A percentile compares a stretch with the other conserved stretches of the same genome.
Evolutionary conservation across 2,888 invertebrate species (phyloP).

Genomic region (Gasteruption jaculator): DNA sequence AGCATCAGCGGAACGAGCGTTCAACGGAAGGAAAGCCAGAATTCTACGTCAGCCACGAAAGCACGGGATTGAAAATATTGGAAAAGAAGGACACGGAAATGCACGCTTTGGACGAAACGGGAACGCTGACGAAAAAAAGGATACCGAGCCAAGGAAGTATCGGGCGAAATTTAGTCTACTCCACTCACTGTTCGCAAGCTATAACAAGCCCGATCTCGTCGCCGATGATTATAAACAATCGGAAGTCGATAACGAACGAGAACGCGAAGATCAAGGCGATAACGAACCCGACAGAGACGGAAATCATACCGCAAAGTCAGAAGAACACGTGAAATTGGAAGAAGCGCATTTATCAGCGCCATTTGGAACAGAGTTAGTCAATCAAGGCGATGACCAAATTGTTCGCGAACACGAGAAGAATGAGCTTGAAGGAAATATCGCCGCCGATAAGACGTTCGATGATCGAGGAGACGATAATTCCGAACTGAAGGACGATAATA

Average conservation of each 20-base stretch:
- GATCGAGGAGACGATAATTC: too few relatives aligned
- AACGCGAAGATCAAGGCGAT: slow-evolving; percentile 22
- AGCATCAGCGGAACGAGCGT: too few relatives aligned
- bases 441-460: too few relatives aligned
- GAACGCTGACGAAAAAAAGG: too few relatives aligned
- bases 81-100: neutral
- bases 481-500: too few relatives aligned
- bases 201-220: slow-evolving; percentile 44
- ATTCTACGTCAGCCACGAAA: neutral
- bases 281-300: slow-evolving; percentile 19
- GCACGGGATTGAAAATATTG: neutral
- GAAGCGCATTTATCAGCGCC: slow-evolving; percentile 52
- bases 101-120: slow-evolving; percentile 5
- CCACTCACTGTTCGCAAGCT: slow-evolving; percentile 43
- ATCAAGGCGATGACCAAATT: slow-evolving; percentile 21
- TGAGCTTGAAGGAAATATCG: too few relatives aligned
- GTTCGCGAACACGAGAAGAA: slow-evolving; percentile 21
- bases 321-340: slow-evolving; percentile 51
- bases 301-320: slow-evolving; percentile 29
- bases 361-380: slow-evolving; percentile 47
- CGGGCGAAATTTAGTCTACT: slow-evolving; percentile 32
- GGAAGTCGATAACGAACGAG: slow-evolving; percentile 16
- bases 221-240: slow-evolving; percentile 31
- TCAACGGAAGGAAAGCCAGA: slow-evolving; percentile 27
- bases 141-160: slow-evolving; percentile 13